Evolutionary conservation across 1,140 invertebrate genomes (phyloP), one percentile per base, ranked within the genome.

Genomic region (Paracyclopina nana): DNA sequence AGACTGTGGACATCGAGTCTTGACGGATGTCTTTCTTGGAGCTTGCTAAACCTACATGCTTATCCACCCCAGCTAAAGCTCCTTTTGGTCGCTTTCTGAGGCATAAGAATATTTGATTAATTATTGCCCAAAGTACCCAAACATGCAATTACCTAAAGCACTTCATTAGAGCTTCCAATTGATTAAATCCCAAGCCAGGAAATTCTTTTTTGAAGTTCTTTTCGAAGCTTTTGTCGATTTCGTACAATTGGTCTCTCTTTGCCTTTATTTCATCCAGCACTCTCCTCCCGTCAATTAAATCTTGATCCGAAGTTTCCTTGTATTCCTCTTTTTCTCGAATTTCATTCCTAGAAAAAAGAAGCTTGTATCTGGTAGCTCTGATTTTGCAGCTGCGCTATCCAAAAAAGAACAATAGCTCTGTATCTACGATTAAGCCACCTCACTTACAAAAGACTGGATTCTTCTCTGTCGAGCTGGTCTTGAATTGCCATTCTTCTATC

Each of bases 171-270:
- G 50, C 16, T 6, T 52, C 50, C 4, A 52, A 41, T 24, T 52
- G 50, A 25, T 52, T 44, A 25, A 44, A 52, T 11, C 27, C 27
- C 2, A 52, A 27, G 18, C 50, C 50, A 14, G 38, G 50, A 29
- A 52, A 52, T 18, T 42, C 38, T 45, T 52, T 52, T 28, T 44
- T 52, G 28, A 52, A 52, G 12, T 38, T 38, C 27, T 44, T 52
- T 12, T 52, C 50, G 20, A 52, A 27, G 24, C 16, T 12, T 16
- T 44, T 52, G 28, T 52, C 50, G 6, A 45, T 38, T 38, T 38
- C 34, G 20, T 20, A 16, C 34, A 38, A 20, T n/a, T 38, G n/a
- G 20, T 20, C 20, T 20, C 14, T 16, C 34, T 16, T 16, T n/a
- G 14, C 20, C 20, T 38, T 38, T 9, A 20, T 9, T 8, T 38